Conservation (phyloP, 2,797 vertebrate genomes). For the Gallinago nigripennis region DNA sequence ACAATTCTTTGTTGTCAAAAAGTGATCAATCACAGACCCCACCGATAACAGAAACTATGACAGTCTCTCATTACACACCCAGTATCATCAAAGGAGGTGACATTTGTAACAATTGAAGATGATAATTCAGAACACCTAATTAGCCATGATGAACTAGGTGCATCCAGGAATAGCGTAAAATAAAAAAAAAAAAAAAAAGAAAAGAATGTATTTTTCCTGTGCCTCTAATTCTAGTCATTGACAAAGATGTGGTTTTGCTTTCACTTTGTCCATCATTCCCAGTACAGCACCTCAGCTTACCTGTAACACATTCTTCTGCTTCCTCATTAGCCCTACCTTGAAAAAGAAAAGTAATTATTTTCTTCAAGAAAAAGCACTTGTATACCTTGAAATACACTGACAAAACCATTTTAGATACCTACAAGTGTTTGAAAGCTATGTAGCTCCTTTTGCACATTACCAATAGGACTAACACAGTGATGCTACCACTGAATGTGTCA, state of each 20-base stretch:
- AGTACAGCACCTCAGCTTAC: not conserved
- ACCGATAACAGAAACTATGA: slow-evolving; percentile 45
- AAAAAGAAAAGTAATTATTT: not conserved
- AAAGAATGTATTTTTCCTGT: not conserved
- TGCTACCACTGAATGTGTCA: not conserved
- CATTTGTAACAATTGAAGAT: slow-evolving; percentile 72
- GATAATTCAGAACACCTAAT: slow-evolving; percentile 83
- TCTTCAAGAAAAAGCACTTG: not conserved
- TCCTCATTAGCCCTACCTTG: not conserved
- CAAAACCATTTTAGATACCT: not conserved
- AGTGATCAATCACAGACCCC: slow-evolving; percentile 62
- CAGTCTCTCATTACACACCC: slow-evolving; percentile 65
- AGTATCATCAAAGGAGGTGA: slow-evolving; percentile 59
- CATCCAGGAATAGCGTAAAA: slow-evolving; percentile 50
- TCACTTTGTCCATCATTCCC: not conserved
- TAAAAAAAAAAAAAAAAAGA: not conserved
- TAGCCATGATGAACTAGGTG: slow-evolving; percentile 78
- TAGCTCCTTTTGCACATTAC: not conserved
- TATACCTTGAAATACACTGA: not conserved
- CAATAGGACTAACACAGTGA: not conserved
- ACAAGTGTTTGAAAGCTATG: not conserved
- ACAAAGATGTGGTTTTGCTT: not conserved
- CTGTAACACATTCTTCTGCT: not conserved
- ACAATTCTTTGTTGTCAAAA: slow-evolving; percentile 68
- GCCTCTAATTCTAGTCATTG: not conserved